Evolutionary conservation across 2,888 invertebrate genomes (phyloP), one percentile per base, ranked within the genome.

Genomic region (Hedychridium roseum): DNA sequence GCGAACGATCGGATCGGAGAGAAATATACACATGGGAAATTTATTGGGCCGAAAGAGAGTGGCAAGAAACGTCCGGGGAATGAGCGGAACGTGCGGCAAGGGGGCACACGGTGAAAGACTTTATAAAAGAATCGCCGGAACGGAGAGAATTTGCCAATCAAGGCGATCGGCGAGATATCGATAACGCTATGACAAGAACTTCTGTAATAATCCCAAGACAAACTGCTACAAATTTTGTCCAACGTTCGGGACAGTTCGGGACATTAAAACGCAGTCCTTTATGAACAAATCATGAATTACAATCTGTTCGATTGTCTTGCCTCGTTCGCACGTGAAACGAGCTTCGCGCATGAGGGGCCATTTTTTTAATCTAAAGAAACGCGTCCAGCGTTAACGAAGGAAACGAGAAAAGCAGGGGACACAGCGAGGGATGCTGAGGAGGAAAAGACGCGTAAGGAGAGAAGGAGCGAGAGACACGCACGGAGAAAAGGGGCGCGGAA

Each of bases 111-210:
- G 18, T 21, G 43, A 40, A 31, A 38, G 27, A 18, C n/a, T n/a
- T n/a, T n/a, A 35, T 15, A 34, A 21, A 17, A 43, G 23, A 15
- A 17, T 3, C 14, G 41, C 6, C 28, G 27, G 4, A 14, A 17
- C 12, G 23, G 11, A n/a, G 34, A 36, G 38, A 32, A 31, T 34
- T 23, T 27, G 46, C 9, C 35, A 32, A 30, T 40, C 16, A 36
- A 31, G 43, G 30, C 30, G 38, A 34, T 14, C 40, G 38, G 56
- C n/a, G n/a, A n/a, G 54, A 63, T 61, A 54, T n/a, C n/a, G n/a
- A n/a, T n/a, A n/a, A n/a, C n/a, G n/a, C n/a, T n/a, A n/a, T n/a
- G n/a, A n/a, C n/a, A n/a, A n/a, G n/a, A n/a, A n/a, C n/a, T n/a
- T n/a, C n/a, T n/a, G n/a, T n/a, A n/a, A n/a, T n/a, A n/a, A n/a